Base-by-base conservation (phyloP, 2,797 vertebrate genomes). In the Falco naumanni region DNA sequence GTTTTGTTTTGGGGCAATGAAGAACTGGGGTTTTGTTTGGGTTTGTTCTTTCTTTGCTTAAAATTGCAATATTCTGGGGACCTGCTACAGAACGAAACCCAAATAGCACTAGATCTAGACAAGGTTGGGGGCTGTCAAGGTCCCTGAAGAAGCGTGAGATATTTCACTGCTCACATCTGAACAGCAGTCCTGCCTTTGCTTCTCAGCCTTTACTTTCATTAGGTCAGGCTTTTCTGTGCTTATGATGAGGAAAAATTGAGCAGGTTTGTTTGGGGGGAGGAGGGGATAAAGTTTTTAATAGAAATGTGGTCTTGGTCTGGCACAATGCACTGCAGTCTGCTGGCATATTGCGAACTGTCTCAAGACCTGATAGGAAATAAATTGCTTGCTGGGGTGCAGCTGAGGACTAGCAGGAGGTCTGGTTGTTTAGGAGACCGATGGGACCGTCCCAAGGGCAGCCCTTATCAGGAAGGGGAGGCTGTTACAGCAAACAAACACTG, bases 401-500 rank as follows among this genome's bases (percentile, higher is more conserved):
- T 89, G 61, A 90, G 93, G 70, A 28, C 53, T 78, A 77, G 20
- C 59, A 26, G 85, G 68, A 80, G 28, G 3, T 70, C 84, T 72
- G 56, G 59, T 72, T 89, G 87, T 91, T 91, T 56, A 39, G 83
- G 81, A 88, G 83, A 26, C 37, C 0, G 0, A 61, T 47, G 39
- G 74, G 56, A 39, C 82, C 25, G 68, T 90, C 64, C 94, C 78
- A 96, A 78, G 89, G 90, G n/a, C 89, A 70, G 51, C 59, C 84
- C 72, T 95, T 96, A 91, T 96, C 90, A 0, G 8, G 20, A 50
- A n/a, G 18, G 59, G 53, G 85, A 81, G 72, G 68, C 28, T 92
- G 64, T 19, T 48, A 34, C 39, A 88, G 72, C 87, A 88, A 94
- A 94, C 87, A 88, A 94, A 94, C 61, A 86, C 5, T 26, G 69